phyloP scores from a whole-genome alignment of 2,113 vertebrate genomes.

The Saguinus midas region DNA sequence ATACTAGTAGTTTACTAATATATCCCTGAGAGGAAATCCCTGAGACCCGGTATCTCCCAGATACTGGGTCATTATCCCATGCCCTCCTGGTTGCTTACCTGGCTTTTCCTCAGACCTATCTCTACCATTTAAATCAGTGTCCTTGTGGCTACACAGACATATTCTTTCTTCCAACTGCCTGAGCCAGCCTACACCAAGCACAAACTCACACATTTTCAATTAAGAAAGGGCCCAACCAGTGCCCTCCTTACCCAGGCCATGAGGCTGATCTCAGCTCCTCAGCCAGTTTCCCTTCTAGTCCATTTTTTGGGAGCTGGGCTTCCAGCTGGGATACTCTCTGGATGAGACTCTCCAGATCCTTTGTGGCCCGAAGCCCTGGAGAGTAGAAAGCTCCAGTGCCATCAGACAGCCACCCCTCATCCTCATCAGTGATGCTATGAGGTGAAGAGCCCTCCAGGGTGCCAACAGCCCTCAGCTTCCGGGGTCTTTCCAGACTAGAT shows the following conservation, averaged over 20 bases:
- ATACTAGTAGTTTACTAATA: neutral
- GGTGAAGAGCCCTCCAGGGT: conserved; percentile 81
- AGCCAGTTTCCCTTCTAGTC: conserved; percentile 72
- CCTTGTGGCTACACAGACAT: too few species aligned
- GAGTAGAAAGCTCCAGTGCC: conserved; percentile 77
- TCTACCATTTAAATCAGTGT: neutral
- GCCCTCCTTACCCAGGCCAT: conserved; percentile 87
- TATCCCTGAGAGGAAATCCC: neutral
- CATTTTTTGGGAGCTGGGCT: conserved; percentile 87
- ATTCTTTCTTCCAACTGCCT: neutral
- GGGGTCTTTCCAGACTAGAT: conserved; percentile 86
- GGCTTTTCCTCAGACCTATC: neutral
- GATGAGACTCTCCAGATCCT: conserved; percentile 86
- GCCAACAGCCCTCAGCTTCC: conserved; percentile 78
- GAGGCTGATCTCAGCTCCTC: conserved; percentile 83
- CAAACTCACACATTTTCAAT: neutral
- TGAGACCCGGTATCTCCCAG: neutral
- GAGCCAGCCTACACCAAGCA: neutral
- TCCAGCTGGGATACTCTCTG: conserved; percentile 91
- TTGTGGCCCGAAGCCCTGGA: conserved; percentile 77
- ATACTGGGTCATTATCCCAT: neutral
- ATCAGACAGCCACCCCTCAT: conserved; percentile 92
- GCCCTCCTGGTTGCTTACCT: neutral
- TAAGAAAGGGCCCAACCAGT: neutral
- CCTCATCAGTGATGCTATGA: conserved; percentile 88